Evolutionary conservation across 2,113 vertebrate genomes (phyloP).

Genomic region (Panthera leo): DNA sequence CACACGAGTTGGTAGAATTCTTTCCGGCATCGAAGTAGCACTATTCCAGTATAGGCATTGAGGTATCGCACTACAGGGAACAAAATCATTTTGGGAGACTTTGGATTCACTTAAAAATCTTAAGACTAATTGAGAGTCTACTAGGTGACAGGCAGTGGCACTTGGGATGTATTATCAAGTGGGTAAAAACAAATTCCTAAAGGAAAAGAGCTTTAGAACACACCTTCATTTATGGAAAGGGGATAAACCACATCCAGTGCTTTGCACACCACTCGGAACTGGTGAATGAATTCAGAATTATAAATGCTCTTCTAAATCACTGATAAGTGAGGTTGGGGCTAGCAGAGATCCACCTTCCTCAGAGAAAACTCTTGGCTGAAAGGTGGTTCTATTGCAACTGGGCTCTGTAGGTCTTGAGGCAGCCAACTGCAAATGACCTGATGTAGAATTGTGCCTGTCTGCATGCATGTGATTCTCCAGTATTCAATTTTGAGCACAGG

Average conservation of each 20-base stretch:
- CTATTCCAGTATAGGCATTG: constrained; percentile 94
- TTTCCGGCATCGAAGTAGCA: constrained; percentile 93
- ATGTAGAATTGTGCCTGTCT: neutral
- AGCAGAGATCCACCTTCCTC: neutral
- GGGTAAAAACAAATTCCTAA: neutral
- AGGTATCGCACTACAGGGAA: constrained; percentile 91
- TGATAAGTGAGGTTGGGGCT: no score
- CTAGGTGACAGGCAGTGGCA: neutral
- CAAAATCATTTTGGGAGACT: neutral
- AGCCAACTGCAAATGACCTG: neutral
- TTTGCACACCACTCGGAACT: neutral
- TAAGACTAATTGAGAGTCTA: neutral
- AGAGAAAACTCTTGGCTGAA: neutral
- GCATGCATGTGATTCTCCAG: neutral
- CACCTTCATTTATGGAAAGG: neutral
- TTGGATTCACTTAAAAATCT: neutral
- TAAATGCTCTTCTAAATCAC: constrained; percentile 9
- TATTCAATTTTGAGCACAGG: neutral
- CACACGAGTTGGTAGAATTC: constrained; percentile 90
- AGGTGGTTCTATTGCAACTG: neutral
- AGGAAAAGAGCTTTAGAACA: neutral
- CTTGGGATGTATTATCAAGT: neutral
- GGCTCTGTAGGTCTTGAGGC: neutral
- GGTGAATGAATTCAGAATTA: neutral
- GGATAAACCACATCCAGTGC: neutral